Conservation (phyloP, 2,113 vertebrate genomes). For the Eleginops maclovinus region DNA sequence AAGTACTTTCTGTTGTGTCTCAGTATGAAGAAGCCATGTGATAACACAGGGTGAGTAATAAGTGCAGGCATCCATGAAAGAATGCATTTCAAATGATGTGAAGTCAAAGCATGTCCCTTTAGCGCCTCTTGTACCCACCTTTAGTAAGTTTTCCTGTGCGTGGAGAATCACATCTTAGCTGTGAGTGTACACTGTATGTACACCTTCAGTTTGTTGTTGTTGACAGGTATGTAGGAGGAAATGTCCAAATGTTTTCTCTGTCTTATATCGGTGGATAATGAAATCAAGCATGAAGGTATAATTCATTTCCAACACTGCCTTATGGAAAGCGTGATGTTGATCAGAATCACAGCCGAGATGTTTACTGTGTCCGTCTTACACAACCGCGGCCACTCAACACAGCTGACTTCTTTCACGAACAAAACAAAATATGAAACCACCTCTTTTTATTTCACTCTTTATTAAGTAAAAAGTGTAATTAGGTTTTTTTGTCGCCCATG, state of each 20-base stretch:
- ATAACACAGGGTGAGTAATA: not conserved
- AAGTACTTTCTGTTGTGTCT: not conserved
- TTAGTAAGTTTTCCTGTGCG: not conserved
- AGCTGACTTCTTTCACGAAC: not conserved
- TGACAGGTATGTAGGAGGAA: too few relatives aligned
- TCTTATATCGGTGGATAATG: constrained; percentile 6
- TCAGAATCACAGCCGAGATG: constrained; percentile 14
- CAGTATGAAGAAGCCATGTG: not conserved
- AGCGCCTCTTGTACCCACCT: not conserved
- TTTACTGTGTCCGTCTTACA: constrained; percentile 16
- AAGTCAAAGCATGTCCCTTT: not conserved
- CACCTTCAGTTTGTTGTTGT: too few relatives aligned
- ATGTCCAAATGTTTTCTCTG: too few relatives aligned
- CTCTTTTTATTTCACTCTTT: too few relatives aligned
- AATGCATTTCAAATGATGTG: constrained; percentile 9
- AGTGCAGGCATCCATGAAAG: not conserved
- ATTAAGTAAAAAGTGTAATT: too few relatives aligned
- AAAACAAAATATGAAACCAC: not conserved
- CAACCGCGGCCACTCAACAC: not conserved
- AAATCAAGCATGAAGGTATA: not conserved
- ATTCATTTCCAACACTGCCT: constrained; percentile 35
- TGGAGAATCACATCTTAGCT: constrained; percentile 11
- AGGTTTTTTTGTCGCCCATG: too few relatives aligned
- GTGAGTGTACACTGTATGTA: too few relatives aligned
- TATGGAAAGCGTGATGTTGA: constrained; percentile 9